Evolutionary conservation across 2,888 invertebrate species (phyloP).

Genomic region (Synanthedon myopaeformis): DNA sequence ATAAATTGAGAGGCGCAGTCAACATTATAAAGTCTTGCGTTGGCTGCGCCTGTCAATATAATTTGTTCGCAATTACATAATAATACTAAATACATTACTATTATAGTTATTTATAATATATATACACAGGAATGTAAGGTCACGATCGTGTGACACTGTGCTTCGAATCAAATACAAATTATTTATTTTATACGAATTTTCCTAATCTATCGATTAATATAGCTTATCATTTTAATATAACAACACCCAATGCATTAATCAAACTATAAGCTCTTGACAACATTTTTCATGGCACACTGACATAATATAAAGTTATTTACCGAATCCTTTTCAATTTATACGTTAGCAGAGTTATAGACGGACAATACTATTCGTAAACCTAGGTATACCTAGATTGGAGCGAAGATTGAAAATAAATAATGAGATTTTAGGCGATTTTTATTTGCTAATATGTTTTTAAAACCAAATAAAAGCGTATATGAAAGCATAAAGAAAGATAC

Average conservation of each 20-base stretch:
- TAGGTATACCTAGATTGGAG: too few relatives aligned
- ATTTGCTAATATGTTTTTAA: too few relatives aligned
- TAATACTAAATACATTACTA: conserved; percentile 1
- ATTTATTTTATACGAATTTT: neutral
- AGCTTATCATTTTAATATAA: neutral
- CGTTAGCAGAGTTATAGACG: too few relatives aligned
- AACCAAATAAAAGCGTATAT: too few relatives aligned
- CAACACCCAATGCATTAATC: neutral
- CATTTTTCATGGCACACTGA: neutral
- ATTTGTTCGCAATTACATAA: neutral
- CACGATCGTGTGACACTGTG: conserved; percentile 7
- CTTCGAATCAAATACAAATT: neutral
- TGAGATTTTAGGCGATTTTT: too few relatives aligned
- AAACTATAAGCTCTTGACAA: neutral
- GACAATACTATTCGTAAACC: too few relatives aligned
- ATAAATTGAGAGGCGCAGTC: too few relatives aligned
- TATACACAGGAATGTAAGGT: conserved; percentile 1
- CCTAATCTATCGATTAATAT: neutral
- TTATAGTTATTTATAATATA: conserved; percentile 2
- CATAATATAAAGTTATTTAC: neutral
- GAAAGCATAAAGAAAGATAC: too few relatives aligned
- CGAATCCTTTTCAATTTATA: too few relatives aligned
- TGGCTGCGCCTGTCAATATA: too few relatives aligned
- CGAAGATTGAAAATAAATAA: too few relatives aligned
- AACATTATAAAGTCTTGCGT: too few relatives aligned